Base-by-base conservation (phyloP, 2,888 invertebrate genomes). In the Therioaphis trifolii region DNA sequence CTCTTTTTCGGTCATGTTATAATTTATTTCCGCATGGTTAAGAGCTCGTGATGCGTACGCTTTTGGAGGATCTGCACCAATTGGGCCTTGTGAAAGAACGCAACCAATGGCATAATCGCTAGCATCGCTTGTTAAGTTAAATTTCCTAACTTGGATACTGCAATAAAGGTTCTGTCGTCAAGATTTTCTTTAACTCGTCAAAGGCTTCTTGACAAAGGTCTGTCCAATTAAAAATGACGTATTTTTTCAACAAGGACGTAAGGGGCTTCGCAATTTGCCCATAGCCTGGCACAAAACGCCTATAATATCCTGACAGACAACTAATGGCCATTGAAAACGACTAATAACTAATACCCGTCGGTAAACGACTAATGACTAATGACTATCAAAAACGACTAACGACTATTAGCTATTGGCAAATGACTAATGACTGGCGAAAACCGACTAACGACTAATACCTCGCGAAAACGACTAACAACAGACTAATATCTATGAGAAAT, bases 221-320 rank as follows among this genome's bases (percentile, higher is more conserved):
- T 12, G 61, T 84, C 86, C 86, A 87, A 21, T 55, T 27, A 68
- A 86, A 87, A 11, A 2, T 11, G 4, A n/a, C 79, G 5, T 86
- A 85, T 66, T 87, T 87, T 46, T 86, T 86, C 0, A 86, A 71
- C 9, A 88, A 82, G 2, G 72, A 27, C 4, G 86, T 86, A 4
- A 87, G 68, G n/a, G 87, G 87, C 68, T 85, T 85, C 0, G 87
- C 86, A 9, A 86, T 85, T 12, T 85, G 75, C 0, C 87, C 80
- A 75, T 87, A 87, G 9, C 86, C 79, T 1, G 61, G 68, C 18
- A 87, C 87, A 66, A 87, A 87, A 61, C 86, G 84, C 12, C 87
- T 29, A 58, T 88, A 88, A 85, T 87, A 88, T 0, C 86, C 86
- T 11, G 84, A 84, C 3, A 87, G 43, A n/a, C 87, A n/a, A n/a